Percentiles rank a stretch among this genome's conserved stretches.
Conservation (phyloP, 92 coral and sea anemone genomes). For the Metridium senile region DNA sequence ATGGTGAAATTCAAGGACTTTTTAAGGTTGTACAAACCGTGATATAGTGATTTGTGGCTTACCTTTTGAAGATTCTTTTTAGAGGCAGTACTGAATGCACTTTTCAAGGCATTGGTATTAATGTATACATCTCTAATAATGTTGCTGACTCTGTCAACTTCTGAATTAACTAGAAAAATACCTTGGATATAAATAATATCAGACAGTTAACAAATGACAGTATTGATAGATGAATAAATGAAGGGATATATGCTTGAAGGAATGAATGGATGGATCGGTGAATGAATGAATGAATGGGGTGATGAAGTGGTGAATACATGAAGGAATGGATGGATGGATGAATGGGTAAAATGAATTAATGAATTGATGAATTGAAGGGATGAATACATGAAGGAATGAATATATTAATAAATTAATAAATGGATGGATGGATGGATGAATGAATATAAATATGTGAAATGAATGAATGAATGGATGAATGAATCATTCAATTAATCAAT, state of each 20-base stretch:
- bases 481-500: too few species aligned
- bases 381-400: neutral
- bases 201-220: too few species aligned
- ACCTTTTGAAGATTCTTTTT: slow-evolving; percentile 57
- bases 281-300: neutral
- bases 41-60: too few species aligned
- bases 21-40: too few species aligned
- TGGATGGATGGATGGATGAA: neutral
- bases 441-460: neutral
- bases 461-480: neutral
- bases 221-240: neutral
- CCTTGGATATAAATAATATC: neutral
- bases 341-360: neutral
- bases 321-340: neutral
- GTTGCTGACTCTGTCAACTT: slow-evolving; percentile 38
- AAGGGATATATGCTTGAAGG: neutral
- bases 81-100: slow-evolving; percentile 58
- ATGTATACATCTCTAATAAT: slow-evolving; percentile 59
- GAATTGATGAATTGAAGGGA: neutral
- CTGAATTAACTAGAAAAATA: slow-evolving; percentile 50
- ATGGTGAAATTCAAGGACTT: too few species aligned
- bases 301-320: neutral
- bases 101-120: slow-evolving; percentile 51
- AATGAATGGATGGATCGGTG: neutral
- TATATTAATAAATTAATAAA: too few species aligned